These are phyloP conservation scores for Myotis findleyi DNA, from an alignment of 2,797 vertebrate species.

Conservation along the genomic window DNA sequence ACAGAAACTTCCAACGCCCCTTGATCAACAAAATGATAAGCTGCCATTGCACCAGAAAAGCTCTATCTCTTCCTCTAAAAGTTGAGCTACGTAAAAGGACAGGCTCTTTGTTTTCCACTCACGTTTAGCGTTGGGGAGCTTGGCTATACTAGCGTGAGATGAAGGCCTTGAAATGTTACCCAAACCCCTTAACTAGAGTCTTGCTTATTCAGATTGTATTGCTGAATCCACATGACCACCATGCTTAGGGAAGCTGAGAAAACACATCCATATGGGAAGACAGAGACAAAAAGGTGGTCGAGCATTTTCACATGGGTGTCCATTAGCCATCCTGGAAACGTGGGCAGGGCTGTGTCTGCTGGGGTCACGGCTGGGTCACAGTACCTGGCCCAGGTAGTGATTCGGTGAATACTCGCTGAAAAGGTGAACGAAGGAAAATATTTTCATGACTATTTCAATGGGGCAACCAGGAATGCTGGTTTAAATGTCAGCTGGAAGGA, in stretches of 20 bases:
- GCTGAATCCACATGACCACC: not conserved
- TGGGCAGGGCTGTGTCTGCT: not conserved
- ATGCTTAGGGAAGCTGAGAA: not conserved
- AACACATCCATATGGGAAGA: not conserved
- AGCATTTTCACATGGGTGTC: not conserved
- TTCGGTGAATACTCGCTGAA: not conserved
- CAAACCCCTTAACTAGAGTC: not conserved
- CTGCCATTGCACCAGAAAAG: not conserved
- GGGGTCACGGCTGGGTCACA: not conserved
- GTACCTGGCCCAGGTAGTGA: not conserved
- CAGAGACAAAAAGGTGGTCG: not conserved
- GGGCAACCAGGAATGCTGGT: not conserved
- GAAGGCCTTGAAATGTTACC: not conserved
- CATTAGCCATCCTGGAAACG: not conserved
- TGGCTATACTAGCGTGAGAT: not conserved
- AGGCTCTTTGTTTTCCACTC: not conserved
- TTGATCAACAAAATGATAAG: not conserved
- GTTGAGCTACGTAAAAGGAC: not conserved
- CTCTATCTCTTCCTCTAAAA: not conserved
- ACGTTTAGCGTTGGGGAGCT: not conserved
- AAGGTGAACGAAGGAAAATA: constrained; percentile 40
- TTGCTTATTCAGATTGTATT: not conserved
- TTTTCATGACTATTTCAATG: constrained; percentile 52
- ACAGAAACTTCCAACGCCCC: not conserved
- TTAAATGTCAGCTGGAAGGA: constrained; percentile 43